Percentiles rank a stretch among this genome's conserved stretches.
phyloP scores from a whole-genome alignment of 2,797 vertebrate genomes.

The Lerista edwardsae region DNA sequence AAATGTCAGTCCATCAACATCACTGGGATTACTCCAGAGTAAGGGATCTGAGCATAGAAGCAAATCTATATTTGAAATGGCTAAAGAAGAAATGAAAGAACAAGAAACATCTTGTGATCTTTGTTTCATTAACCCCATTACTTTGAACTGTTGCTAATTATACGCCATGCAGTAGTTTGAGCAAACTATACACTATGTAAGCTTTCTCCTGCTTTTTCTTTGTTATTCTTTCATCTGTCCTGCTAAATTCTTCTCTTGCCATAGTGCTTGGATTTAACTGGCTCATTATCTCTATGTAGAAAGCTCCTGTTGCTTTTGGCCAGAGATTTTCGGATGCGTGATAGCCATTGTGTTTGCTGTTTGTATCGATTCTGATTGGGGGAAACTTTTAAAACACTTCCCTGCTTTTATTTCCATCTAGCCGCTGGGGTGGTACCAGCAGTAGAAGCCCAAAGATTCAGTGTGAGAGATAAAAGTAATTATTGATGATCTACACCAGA shows the following conservation, averaged over 20 bases:
- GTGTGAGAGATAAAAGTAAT: background rate
- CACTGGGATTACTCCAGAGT: slow-evolving; percentile 24
- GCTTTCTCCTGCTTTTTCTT: slow-evolving; percentile 42
- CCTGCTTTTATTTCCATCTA: background rate
- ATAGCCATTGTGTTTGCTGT: background rate
- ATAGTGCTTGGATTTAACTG: slow-evolving; percentile 23
- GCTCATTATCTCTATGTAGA: slow-evolving; percentile 28
- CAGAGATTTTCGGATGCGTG: background rate
- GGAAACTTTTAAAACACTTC: background rate
- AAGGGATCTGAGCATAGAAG: slow-evolving; percentile 15
- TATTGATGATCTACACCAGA: background rate
- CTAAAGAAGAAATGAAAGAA: slow-evolving; percentile 27
- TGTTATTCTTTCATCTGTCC: slow-evolving; percentile 9
- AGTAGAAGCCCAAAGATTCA: background rate
- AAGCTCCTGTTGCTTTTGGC: slow-evolving; percentile 7
- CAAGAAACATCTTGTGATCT: slow-evolving; percentile 57
- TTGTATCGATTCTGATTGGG: background rate
- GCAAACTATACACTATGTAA: slow-evolving; percentile 3
- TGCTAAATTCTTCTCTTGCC: slow-evolving; percentile 22
- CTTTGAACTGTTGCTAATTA: slow-evolving; percentile 36
- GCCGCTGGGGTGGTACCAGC: background rate
- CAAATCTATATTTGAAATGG: slow-evolving; percentile 24
- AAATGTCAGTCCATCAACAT: background rate
- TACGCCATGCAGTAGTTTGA: slow-evolving; percentile 16
- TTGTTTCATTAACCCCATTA: slow-evolving; percentile 40